Base-by-base conservation (phyloP, 2,113 vertebrate genomes). In the Formicarius rufipectus region DNA sequence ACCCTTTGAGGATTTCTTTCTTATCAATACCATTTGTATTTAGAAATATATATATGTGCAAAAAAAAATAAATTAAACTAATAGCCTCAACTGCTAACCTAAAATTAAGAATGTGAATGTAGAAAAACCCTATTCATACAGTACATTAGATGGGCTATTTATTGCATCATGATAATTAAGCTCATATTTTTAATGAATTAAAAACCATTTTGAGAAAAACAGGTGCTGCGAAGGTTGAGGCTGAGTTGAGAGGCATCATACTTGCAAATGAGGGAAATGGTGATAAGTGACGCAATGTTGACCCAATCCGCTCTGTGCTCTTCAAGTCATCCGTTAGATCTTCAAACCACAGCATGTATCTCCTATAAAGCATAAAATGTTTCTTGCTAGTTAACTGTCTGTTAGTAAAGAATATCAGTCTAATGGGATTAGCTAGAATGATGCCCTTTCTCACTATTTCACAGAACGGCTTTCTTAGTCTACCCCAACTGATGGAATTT, bases 1-100 rank as follows among this genome's bases (percentile, higher is more conserved):
- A 62, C 27, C 14, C 72, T 94, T 74, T 93, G 42, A 92, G 33
- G 55, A 71, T 59, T 94, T 93, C 37, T 83, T 95, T 89, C 86
- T 78, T 90, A 81, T 44, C 2, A 6, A 87, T 93, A 93, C 55
- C 39, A 19, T 93, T 86, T 90, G 72, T 88, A 74, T 96, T 93
- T 93, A 80, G 85, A 83, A 83, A 90, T 76, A 73, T 4, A 35
- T 53, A 13, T 73, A 30, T 55, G 21, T 82, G 68, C 12, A 86
- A 66, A 90, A 89, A 84, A 81, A 53, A 16, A 1, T 45, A 45
- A n/a, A 14, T 22, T 63, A 12, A 88, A 53, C 20, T 35, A 59
- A 49, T 73, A 90, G 44, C 35, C 33, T 35, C 28, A 93, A 66
- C 45, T 47, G 25, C 28, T 80, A 86, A 88, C 40, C 28, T 90